These are phyloP conservation scores for Griposia aprilina DNA, from an alignment of 2,888 invertebrate species.

Conservation along the genomic window DNA sequence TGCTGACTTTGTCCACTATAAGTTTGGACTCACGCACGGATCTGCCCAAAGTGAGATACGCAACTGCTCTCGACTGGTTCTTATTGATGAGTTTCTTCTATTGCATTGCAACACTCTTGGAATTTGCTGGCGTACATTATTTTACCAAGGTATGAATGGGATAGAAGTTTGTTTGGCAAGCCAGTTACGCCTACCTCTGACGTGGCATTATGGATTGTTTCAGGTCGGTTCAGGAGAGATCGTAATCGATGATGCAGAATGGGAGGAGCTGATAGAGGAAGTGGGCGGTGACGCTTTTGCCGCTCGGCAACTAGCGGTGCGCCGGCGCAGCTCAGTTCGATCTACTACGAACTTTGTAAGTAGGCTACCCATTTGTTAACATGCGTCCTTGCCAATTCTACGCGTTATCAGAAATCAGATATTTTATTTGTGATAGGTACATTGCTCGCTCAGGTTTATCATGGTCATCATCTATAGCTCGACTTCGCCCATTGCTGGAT, in stretches of 20 bases:
- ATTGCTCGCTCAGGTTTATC: neutral
- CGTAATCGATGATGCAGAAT: slow-evolving; percentile 94
- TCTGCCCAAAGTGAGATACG: slow-evolving; percentile 97
- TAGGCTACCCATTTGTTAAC: slow-evolving; percentile 14
- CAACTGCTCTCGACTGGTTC: slow-evolving; percentile 98
- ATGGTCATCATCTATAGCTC: neutral
- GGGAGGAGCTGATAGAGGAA: slow-evolving; percentile 94
- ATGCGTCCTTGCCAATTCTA: neutral
- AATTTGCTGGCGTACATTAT: slow-evolving; percentile 99
- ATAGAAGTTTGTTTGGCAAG: neutral
- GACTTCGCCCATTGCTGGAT: neutral
- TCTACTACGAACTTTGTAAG: slow-evolving; percentile 83
- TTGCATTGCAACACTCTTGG: slow-evolving; percentile 97
- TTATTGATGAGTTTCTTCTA: slow-evolving; percentile 97
- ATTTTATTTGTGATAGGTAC: neutral
- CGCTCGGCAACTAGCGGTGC: slow-evolving; percentile 86
- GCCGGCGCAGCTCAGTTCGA: slow-evolving; percentile 84
- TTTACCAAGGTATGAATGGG: slow-evolving; percentile 94
- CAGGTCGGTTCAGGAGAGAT: slow-evolving; percentile 96
- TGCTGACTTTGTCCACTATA: slow-evolving; percentile 97
- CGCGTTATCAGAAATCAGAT: neutral
- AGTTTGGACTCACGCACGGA: slow-evolving; percentile 97
- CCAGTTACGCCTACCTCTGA: neutral
- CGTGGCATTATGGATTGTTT: slow-evolving; percentile 18
- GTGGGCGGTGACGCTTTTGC: slow-evolving; percentile 89